Base-by-base conservation (phyloP, 2,888 invertebrate species). In the Trichopoda pennipes region DNA sequence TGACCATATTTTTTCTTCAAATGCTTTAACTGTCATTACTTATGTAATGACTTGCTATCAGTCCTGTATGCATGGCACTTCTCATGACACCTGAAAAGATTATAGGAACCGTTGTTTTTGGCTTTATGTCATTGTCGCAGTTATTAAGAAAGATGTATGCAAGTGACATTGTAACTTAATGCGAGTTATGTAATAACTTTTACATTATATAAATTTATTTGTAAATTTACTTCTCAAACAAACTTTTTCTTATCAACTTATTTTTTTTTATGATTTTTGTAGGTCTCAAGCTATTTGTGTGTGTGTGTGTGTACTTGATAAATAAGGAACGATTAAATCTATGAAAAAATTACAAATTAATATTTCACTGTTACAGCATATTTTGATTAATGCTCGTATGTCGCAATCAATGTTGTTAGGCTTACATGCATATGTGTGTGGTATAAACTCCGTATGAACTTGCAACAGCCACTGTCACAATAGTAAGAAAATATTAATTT, bases 21-120 rank as follows among this genome's bases (percentile, higher is more conserved):
- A 19, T 9, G 10, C 3, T 51, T 51, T 12, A 44, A 44, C n/a
- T 44, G 16, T 44, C 1, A 44, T 3, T n/a, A 44, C n/a, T 44
- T 16, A n/a, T 44, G 16, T 44, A 44, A 44, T 16, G 14, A n/a
- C 6, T 38, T 38, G 12, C 12, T 38, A 38, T 38, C 38, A 12
- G 12, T 38, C 38, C 12, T 38, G 35, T 10, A 35, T 35, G 35
- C 35, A 8, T 16, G 44, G 2, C 2, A 12, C 56, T 77, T 55
- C 63, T 77, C 69, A 70, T 70, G 69, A 70, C 32, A 55, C 47
- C 55, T 49, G 17, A 7, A 9, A 17, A 19, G 21, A 63, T 32
- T 55, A 42, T 9, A 63, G 56, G 28, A 69, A 77, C 77, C 55
- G 77, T 70, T 77, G 61, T 61, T 76, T 55, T 53, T n/a, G n/a